Conservation (phyloP, 2,113 vertebrate species). For the Dolichotis patagonum region DNA sequence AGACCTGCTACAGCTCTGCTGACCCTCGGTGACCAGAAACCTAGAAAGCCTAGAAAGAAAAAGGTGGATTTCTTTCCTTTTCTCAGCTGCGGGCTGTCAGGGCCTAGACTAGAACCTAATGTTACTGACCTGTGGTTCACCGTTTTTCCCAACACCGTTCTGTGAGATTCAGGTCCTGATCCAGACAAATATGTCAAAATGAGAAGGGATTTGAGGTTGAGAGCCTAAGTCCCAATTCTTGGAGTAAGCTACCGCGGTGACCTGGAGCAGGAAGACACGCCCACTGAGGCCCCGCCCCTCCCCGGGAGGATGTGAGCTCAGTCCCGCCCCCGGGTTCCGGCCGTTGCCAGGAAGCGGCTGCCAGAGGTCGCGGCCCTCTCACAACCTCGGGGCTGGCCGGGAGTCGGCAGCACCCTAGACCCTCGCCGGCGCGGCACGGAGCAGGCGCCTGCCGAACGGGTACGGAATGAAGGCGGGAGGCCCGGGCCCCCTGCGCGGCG, state of each 20-base stretch:
- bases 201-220: background rate
- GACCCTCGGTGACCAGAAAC: background rate
- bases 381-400: background rate
- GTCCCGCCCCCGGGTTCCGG: background rate
- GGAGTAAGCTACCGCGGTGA: background rate
- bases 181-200: background rate
- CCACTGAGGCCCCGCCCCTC: background rate
- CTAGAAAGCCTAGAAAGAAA: background rate
- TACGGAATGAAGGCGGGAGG: background rate
- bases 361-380: background rate
- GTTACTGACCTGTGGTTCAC: background rate
- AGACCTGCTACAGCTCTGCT: background rate
- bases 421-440: background rate
- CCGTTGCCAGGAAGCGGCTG: conserved; percentile 42
- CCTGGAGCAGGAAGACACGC: background rate
- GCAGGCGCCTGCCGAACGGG: background rate
- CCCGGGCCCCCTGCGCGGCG: background rate
- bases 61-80: background rate
- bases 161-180: background rate
- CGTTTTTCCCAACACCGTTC: background rate
- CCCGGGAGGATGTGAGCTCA: conserved; percentile 74
- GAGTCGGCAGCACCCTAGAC: background rate
- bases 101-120: background rate
- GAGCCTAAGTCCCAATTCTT: background rate
- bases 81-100: background rate